These are phyloP conservation scores for Wiebesia pumilae DNA, from an alignment of 1,140 invertebrate species.

Conservation along the genomic window DNA sequence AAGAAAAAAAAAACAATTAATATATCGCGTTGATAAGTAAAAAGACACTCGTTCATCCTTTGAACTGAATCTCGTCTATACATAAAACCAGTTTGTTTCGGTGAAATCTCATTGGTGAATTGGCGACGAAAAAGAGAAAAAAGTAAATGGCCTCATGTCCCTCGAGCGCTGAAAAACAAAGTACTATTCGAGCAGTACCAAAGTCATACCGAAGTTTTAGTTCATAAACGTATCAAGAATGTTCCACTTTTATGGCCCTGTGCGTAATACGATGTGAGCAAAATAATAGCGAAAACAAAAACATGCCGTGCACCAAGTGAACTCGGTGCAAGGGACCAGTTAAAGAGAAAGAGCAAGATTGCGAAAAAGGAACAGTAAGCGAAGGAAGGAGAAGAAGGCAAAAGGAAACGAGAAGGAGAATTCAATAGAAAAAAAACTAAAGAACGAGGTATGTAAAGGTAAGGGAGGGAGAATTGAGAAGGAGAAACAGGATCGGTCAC, in stretches of 20 bases:
- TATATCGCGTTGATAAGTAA: slow-evolving; percentile 22
- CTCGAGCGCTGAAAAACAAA: neutral
- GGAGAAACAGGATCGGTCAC: slow-evolving; percentile 47
- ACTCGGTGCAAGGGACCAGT: neutral
- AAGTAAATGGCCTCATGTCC: neutral
- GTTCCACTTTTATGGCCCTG: neutral
- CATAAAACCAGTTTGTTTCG: slow-evolving; percentile 21
- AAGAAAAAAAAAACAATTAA: slow-evolving; percentile 7
- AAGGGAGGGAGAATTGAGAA: slow-evolving; percentile 4
- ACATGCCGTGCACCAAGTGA: neutral
- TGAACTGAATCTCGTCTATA: slow-evolving; percentile 7
- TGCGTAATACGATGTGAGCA: neutral
- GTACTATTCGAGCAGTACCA: neutral
- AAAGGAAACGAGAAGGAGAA: slow-evolving; percentile 7
- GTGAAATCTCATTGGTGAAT: neutral
- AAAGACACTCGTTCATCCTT: neutral
- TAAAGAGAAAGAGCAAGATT: slow-evolving; percentile 6
- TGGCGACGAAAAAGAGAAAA: neutral
- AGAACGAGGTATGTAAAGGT: slow-evolving; percentile 40
- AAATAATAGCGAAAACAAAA: slow-evolving; percentile 37
- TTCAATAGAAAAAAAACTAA: slow-evolving; percentile 45
- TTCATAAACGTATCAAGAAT: neutral
- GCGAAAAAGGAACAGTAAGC: slow-evolving; percentile 7
- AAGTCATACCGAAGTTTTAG: neutral
- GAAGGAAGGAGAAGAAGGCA: neutral